phyloP scores from a whole-genome alignment of 2,113 vertebrate genomes.

The Podiceps cristatus region DNA sequence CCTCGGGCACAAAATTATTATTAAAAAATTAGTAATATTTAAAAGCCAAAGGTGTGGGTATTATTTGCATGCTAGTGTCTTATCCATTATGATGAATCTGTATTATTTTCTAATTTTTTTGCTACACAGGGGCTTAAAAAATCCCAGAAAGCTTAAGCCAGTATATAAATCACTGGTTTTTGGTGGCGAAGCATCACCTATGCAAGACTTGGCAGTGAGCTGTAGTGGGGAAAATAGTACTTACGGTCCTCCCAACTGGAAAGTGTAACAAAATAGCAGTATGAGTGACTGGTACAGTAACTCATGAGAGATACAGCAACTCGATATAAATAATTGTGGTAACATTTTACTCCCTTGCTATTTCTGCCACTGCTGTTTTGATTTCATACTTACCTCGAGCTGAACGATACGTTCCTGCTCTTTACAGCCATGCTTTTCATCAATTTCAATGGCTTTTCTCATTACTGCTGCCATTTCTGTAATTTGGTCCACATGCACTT shows the following conservation, averaged over 20 bases:
- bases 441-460: constrained; percentile 94
- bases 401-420: constrained; percentile 94
- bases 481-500: constrained; percentile 94
- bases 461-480: constrained; percentile 98
- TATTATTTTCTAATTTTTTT: not conserved
- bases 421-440: constrained; percentile 88
- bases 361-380: not conserved
- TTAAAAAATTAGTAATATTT: not conserved
- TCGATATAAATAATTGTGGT: not conserved
- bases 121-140: not conserved
- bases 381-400: constrained; percentile 83
- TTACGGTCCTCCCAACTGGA: not conserved
- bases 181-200: not conserved
- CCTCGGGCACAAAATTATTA: not conserved
- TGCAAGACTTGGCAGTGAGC: not conserved
- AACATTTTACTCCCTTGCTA: not conserved
- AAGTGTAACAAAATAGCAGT: not conserved
- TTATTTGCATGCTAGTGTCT: not conserved
- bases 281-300: not conserved
- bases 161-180: not conserved
- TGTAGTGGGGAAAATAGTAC: not conserved
- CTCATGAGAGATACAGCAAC: not conserved
- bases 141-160: not conserved
- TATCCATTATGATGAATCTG: not conserved
- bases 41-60: not conserved